phyloP scores from a whole-genome alignment of 2,797 vertebrate species.

The Neosilurus mollespiculum region DNA sequence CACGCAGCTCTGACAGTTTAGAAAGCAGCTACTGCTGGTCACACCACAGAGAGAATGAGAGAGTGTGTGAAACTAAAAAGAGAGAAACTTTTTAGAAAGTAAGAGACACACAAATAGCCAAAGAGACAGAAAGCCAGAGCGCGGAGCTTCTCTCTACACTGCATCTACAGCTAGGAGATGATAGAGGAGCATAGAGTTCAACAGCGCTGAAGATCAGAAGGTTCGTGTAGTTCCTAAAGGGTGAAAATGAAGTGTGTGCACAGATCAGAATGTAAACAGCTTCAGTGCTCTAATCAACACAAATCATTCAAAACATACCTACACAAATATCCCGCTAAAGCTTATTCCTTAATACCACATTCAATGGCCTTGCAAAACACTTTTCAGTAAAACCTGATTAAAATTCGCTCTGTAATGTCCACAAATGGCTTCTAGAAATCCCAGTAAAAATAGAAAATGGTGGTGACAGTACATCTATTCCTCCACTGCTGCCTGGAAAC shows the following conservation, averaged over 20 bases:
- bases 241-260: background rate
- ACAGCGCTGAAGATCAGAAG: background rate
- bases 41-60: background rate
- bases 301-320: background rate
- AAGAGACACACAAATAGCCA: slow-evolving; percentile 2
- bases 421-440: no score
- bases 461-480: background rate
- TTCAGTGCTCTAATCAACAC: no score
- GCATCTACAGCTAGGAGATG: no score
- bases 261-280: background rate
- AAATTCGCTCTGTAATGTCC: background rate
- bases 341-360: no score
- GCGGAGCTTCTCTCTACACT: background rate
- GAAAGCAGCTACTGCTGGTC: background rate
- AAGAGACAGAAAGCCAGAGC: background rate
- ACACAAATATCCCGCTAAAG: background rate
- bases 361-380: no score
- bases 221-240: background rate
- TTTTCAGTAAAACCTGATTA: background rate
- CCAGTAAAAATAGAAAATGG: no score
- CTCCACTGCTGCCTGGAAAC: background rate
- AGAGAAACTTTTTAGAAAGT: background rate
- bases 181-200: background rate
- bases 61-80: background rate
- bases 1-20: background rate